A percentile compares a stretch with the other conserved stretches of the same genome.
These are phyloP conservation scores for Sander lucioperca DNA, from an alignment of 2,113 vertebrate genomes.

Conservation along the genomic window DNA sequence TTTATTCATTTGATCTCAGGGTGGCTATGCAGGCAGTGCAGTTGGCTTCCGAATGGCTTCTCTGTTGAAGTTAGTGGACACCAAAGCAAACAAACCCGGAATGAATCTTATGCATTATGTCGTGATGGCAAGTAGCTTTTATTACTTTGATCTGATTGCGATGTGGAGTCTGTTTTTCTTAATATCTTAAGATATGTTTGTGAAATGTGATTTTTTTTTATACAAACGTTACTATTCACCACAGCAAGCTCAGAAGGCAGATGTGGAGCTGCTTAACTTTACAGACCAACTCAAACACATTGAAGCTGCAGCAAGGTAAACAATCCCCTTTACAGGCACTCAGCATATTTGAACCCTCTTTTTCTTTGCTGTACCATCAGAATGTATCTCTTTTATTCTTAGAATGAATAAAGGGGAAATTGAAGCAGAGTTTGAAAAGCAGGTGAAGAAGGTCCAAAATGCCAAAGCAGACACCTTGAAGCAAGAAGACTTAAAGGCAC, in stretches of 20 bases:
- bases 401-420: constrained; percentile 82
- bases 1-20: constrained; percentile 63
- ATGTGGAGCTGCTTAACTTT: constrained; percentile 77
- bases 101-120: constrained; percentile 90
- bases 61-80: constrained; percentile 85
- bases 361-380: background rate
- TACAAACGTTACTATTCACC: constrained; percentile 14
- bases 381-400: background rate
- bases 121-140: constrained; percentile 79
- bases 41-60: constrained; percentile 86
- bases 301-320: constrained; percentile 79
- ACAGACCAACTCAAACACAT: constrained; percentile 79
- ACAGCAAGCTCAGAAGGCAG: constrained; percentile 84
- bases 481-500: constrained; percentile 77
- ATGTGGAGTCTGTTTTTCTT: background rate
- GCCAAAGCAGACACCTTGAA: constrained; percentile 68
- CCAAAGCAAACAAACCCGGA: constrained; percentile 87
- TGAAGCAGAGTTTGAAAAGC: constrained; percentile 78
- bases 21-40: constrained; percentile 85
- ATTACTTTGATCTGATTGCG: background rate
- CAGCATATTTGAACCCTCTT: background rate
- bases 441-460: constrained; percentile 72
- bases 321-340: background rate
- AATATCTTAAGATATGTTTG: background rate
- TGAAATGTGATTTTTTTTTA: background rate